A percentile compares a stretch with the other conserved stretches of the same genome.
phyloP scores from a whole-genome alignment of 2,797 vertebrate species.

The Emydoidea blandingii region DNA sequence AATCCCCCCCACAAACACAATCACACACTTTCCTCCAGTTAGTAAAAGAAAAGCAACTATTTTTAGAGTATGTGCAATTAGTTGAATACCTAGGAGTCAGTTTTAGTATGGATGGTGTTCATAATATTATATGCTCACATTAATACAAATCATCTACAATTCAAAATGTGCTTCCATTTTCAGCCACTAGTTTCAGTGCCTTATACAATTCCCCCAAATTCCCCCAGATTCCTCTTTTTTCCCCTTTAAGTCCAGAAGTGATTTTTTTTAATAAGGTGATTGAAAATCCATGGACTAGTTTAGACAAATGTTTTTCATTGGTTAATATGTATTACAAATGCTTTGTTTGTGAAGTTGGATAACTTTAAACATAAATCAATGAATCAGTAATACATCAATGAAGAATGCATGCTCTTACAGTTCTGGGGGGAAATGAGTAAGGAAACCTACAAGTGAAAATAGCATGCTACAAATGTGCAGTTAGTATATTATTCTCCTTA shows the following conservation, averaged over 20 bases:
- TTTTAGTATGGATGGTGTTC: background rate
- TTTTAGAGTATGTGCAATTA: background rate
- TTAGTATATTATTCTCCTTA: background rate
- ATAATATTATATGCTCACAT: background rate
- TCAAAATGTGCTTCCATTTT: background rate
- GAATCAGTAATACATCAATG: background rate
- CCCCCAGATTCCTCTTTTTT: background rate
- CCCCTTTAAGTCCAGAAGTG: background rate
- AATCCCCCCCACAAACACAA: rapidly evolving
- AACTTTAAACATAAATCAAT: background rate
- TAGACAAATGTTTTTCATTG: background rate
- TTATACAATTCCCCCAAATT: background rate
- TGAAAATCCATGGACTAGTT: background rate
- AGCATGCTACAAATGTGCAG: background rate
- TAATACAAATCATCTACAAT: background rate
- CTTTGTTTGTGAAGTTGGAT: background rate
- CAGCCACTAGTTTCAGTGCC: background rate
- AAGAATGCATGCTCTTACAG: background rate
- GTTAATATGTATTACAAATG: background rate
- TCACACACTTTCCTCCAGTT: background rate
- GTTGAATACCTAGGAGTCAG: background rate
- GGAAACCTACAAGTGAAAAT: background rate
- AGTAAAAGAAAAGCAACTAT: background rate
- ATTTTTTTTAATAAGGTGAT: background rate
- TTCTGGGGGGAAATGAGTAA: background rate